Base-by-base conservation (phyloP, 2,113 vertebrate genomes). In the Sapajus apella region DNA sequence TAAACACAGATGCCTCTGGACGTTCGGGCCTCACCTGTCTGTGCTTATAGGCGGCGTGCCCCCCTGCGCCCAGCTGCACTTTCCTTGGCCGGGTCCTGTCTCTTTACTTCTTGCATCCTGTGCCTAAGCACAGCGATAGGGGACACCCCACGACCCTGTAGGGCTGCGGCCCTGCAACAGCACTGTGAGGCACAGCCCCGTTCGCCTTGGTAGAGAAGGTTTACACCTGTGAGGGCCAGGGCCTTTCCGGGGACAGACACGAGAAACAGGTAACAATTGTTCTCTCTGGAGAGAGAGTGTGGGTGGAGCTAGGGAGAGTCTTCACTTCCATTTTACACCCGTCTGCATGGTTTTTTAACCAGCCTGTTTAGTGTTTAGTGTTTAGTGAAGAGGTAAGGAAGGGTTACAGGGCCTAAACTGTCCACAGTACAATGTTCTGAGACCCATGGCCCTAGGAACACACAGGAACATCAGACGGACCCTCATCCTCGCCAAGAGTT, bases 161-260 rank as follows among this genome's bases (percentile, higher is more conserved):
- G 50, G 50, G 50, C 50, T 52, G 14, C 14, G 4, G 50, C 50
- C 50, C 52, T 5, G 6, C 52, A 5, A 52, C 8, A 4, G 10
- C 25, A 0, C 4, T 6, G 55, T 10, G 0, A 13, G 0, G 52
- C 13, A 3, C 1, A n/a, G 16, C 14, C 21, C 23, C 16, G 2
- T 37, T 17, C 61, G 25, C 11, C 1, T 37, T 25, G 52, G 43
- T 2, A 16, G 30, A 9, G 30, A 5, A 1, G 6, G 0, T 25
- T 6, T 3, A 2, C 35, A 23, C 61, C 52, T 68, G 30, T 21
- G n/a, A 5, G 37, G n/a, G 20, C 56, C 27, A 4, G 7, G 68
- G 2, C 2, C 84, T 37, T 47, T 66, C 37, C 45, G 8, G 35
- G 40, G 32, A 47, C 17, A 40, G 40, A 20, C 23, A 1, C 3